Evolutionary conservation across 2,888 invertebrate genomes (phyloP).

Genomic region (Noctuana brunneofusca): DNA sequence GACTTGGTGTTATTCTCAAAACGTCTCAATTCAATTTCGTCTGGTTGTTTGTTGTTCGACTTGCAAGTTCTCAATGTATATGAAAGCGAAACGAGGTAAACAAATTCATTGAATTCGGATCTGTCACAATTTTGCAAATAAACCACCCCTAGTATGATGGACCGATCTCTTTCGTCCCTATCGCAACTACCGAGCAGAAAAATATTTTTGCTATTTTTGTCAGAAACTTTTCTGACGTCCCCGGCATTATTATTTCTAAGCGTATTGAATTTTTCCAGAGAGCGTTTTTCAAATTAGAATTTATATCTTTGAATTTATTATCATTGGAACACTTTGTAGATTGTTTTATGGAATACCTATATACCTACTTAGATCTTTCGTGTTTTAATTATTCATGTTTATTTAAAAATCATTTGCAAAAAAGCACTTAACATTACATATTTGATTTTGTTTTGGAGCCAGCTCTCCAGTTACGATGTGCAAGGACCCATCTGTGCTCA

Average conservation of each 20-base stretch:
- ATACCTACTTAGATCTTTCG: too few species aligned
- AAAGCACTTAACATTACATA: too few species aligned
- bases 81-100: slow-evolving; percentile 12
- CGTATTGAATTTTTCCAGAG: slow-evolving; percentile 12
- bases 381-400: too few species aligned
- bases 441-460: too few species aligned
- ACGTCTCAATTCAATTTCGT: not conserved
- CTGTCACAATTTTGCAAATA: slow-evolving; percentile 30
- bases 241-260: slow-evolving; percentile 22
- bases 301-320: too few species aligned
- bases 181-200: slow-evolving; percentile 20
- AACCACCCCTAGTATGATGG: slow-evolving; percentile 20
- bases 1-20: not conserved
- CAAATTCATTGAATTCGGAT: slow-evolving; percentile 29
- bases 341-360: not conserved
- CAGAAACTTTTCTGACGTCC: slow-evolving; percentile 21
- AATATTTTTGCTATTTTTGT: slow-evolving; percentile 21
- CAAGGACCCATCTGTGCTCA: too few species aligned
- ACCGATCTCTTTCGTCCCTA: slow-evolving; percentile 22
- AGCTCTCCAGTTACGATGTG: too few species aligned
- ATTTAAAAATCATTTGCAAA: not conserved
- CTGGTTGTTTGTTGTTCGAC: slow-evolving; percentile 1
- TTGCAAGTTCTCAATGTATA: not conserved
- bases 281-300: slow-evolving; percentile 14
- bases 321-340: not conserved